Evolutionary conservation across 2,888 invertebrate species (phyloP).

Genomic region (Helobdella robusta): DNA sequence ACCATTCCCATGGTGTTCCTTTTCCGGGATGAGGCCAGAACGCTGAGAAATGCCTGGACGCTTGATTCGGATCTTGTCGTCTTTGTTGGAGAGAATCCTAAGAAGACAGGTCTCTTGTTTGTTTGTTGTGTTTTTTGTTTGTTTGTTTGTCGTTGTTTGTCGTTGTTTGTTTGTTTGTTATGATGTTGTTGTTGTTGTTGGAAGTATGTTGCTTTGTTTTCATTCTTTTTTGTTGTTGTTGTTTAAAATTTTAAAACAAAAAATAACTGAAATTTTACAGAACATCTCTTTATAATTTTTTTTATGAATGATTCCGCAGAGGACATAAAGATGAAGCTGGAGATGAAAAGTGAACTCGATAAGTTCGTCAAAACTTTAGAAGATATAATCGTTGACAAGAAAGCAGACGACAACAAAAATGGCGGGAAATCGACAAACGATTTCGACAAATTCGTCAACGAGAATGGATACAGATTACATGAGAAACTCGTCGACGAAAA

Average conservation of each 20-base stretch:
- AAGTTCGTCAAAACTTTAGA: too few species aligned
- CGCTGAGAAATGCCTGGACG: constrained; percentile 58
- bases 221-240: background rate
- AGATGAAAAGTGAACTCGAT: too few species aligned
- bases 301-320: too few species aligned
- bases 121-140: background rate
- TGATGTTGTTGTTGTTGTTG: constrained; percentile 9
- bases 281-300: too few species aligned
- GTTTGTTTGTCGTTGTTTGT: background rate
- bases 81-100: constrained; percentile 43
- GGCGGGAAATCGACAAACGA: too few species aligned
- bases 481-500: too few species aligned
- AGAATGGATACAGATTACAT: too few species aligned
- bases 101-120: constrained; percentile 25
- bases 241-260: background rate
- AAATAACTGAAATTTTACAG: too few species aligned
- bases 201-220: background rate
- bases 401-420: too few species aligned
- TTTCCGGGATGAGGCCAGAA: constrained; percentile 61
- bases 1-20: constrained; percentile 82
- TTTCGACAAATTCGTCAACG: too few species aligned
- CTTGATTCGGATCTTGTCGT: constrained; percentile 56
- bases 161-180: background rate
- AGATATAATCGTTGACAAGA: too few species aligned
- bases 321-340: too few species aligned